Evolutionary conservation across 2,888 invertebrate species (phyloP).

Genomic region (Napeogenes inachia): DNA sequence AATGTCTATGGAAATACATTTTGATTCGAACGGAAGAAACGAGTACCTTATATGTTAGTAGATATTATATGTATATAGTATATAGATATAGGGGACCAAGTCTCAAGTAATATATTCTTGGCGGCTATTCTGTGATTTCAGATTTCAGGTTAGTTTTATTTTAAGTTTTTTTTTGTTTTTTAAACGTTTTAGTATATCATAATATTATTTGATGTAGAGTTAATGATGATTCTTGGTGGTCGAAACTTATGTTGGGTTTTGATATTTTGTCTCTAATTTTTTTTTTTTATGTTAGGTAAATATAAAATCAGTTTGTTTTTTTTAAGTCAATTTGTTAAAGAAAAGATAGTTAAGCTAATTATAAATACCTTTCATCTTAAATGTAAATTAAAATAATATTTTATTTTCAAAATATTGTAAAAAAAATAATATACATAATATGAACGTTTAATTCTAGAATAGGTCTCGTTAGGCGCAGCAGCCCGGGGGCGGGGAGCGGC

Average conservation of each 20-base stretch:
- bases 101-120: conserved; percentile 51
- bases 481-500: conserved; percentile 61
- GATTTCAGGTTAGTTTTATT: neutral
- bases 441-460: conserved; percentile 54
- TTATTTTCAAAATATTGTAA: conserved; percentile 2
- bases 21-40: conserved; percentile 24
- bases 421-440: conserved; percentile 22
- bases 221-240: neutral
- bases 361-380: too few relatives aligned
- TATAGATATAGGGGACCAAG: conserved; percentile 31
- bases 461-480: conserved; percentile 61
- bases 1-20: conserved; percentile 26
- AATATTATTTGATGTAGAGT: neutral
- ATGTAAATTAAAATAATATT: neutral
- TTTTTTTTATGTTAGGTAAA: too few relatives aligned
- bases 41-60: conserved; percentile 30
- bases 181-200: neutral
- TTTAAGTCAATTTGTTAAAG: too few relatives aligned
- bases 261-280: too few relatives aligned
- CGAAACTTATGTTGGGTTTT: neutral
- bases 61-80: too few relatives aligned
- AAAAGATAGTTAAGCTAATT: too few relatives aligned
- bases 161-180: neutral
- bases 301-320: too few relatives aligned
- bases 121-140: conserved; percentile 42